A percentile compares a stretch with the other conserved stretches of the same genome.
phyloP scores from a whole-genome alignment of 2,797 vertebrate species.

The Malurus splendens region DNA sequence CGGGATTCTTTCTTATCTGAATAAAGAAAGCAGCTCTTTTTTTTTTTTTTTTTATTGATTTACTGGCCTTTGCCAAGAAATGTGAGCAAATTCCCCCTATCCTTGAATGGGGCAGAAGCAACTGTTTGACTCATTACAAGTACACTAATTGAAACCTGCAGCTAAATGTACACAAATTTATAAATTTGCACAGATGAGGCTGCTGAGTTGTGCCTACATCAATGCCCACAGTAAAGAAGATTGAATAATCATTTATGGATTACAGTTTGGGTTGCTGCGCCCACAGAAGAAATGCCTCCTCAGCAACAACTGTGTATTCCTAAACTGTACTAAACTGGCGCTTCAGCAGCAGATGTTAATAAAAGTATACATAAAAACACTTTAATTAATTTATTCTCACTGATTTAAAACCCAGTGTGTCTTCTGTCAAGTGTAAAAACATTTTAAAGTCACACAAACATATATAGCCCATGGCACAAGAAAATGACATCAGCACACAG shows the following conservation, averaged over 20 bases:
- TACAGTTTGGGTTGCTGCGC: background rate
- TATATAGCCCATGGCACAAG: background rate
- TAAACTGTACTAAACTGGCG: background rate
- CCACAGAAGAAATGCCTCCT: background rate
- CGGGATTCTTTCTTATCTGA: background rate
- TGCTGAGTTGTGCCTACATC: background rate
- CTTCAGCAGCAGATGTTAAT: background rate
- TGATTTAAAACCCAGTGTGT: background rate
- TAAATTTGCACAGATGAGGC: background rate
- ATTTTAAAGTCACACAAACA: background rate
- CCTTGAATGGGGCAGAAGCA: background rate
- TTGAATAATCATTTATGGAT: background rate
- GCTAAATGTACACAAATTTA: background rate
- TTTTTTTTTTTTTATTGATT: background rate
- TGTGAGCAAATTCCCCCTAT: background rate
- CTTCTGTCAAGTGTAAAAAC: background rate
- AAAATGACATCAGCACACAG: background rate
- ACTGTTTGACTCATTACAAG: background rate
- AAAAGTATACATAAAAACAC: background rate
- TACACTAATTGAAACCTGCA: background rate
- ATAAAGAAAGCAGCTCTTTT: background rate
- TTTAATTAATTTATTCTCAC: background rate
- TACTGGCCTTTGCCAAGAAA: background rate
- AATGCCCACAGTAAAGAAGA: background rate
- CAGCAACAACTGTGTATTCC: background rate